Evolutionary conservation across 2,113 vertebrate species (phyloP), one percentile per base, ranked within the genome.

Genomic region (Misgurnus anguillicaudatus): DNA sequence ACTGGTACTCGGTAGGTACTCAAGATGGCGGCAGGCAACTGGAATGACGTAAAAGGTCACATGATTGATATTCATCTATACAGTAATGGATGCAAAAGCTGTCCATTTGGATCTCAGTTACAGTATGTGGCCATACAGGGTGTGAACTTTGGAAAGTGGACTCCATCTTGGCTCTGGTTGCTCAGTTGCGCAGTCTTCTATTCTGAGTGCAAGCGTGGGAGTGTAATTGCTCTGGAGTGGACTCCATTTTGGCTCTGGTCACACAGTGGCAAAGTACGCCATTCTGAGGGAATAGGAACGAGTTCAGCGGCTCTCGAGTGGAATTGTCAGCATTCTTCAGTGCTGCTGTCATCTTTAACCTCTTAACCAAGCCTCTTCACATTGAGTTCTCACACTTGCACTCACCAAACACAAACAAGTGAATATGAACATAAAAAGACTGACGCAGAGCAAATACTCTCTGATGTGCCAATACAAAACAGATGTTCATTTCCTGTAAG

Each of bases 261-360:
- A 81, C 45, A 47, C 66, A 65, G 78, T 77, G 53, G 78, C 73
- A 80, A 73, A 72, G 68, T 80, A 75, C 60, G 47, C 82, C 66
- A 60, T 74, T 70, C 65, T 57, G 69, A 47, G 74, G 47, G 58
- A 64, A 36, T 41, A 45, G 38, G 39, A 51, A 17, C 66, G 63
- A 57, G 53, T 75, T 67, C 70, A 79, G 78, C 66, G 51, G 73
- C 78, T 31, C 78, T 75, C 39, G 48, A 80, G 77, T 68, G 77
- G 66, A 83, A 83, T 76, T 79, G 82, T 78, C 57, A 67, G 47
- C 77, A 80, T 83, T 79, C 70, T 79, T 83, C 60, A 74, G 48
- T 58, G 39, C 77, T 79, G 71, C 71, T 82, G 81, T 82, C 81
- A 79, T 82, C 64, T 82, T 68, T 75, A 78, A 68, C 77, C 65